Evolutionary conservation across 1,140 invertebrate genomes (phyloP).

Genomic region (Drosophila orosa): DNA sequence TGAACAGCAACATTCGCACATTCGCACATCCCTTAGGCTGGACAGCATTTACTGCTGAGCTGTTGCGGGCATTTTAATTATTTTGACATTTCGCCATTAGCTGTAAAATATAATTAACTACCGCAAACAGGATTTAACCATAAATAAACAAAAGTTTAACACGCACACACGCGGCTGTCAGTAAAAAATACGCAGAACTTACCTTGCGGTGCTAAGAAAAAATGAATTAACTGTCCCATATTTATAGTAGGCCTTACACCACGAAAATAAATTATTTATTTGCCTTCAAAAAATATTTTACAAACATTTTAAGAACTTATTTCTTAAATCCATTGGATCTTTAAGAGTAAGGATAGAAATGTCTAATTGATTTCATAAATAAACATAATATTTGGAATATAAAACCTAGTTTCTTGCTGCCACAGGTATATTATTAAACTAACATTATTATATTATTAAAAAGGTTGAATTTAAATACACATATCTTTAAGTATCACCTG

Average conservation of each 20-base stretch:
- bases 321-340: neutral
- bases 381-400: neutral
- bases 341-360: neutral
- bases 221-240: constrained; percentile 10
- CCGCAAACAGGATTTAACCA: constrained; percentile 74
- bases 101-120: constrained; percentile 81
- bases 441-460: neutral
- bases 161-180: neutral
- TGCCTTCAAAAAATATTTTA: neutral
- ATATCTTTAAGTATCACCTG: neutral
- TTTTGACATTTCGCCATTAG: constrained; percentile 81
- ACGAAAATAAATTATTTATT: neutral
- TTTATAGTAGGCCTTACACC: neutral
- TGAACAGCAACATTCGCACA: constrained; percentile 15
- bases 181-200: constrained; percentile 24
- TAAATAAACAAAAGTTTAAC: constrained; percentile 63
- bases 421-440: neutral
- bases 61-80: constrained; percentile 70
- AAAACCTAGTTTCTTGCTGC: neutral
- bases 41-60: constrained; percentile 29
- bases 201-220: constrained; percentile 37
- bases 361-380: neutral
- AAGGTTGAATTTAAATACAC: neutral
- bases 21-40: constrained; percentile 12
- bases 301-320: neutral